These are phyloP conservation scores for Paradoxurus hermaphroditus DNA, from an alignment of 2,113 vertebrate genomes.

Conservation along the genomic window DNA sequence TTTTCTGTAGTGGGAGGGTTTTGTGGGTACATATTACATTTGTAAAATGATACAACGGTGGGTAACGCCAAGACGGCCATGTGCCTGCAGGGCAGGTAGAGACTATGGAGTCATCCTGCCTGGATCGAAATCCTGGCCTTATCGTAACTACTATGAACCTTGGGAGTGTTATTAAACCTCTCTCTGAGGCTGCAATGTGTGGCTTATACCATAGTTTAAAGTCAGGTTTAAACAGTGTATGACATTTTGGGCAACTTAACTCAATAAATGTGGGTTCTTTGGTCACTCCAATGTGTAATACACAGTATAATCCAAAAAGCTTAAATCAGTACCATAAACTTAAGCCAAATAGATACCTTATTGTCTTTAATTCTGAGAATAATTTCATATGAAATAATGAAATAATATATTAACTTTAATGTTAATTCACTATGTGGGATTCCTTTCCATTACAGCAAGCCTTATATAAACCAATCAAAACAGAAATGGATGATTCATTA, in stretches of 20 bases:
- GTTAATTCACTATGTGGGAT: not conserved
- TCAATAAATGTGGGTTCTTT: not conserved
- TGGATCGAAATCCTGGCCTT: not conserved
- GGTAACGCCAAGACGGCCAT: not conserved
- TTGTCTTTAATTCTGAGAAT: not conserved
- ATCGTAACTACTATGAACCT: not conserved
- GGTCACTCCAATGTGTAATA: not conserved
- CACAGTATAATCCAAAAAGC: not conserved
- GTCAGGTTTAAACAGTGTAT: not conserved
- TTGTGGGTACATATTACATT: not conserved
- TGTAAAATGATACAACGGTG: not conserved
- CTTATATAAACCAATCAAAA: slow-evolving; percentile 29
- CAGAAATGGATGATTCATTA: not conserved
- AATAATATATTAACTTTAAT: not conserved
- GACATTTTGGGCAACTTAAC: not conserved
- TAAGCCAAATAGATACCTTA: not conserved
- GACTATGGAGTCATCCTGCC: not conserved
- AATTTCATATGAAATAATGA: slow-evolving; percentile 8
- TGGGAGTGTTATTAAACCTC: not conserved
- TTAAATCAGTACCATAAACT: not conserved
- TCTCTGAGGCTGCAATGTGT: not conserved
- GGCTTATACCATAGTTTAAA: not conserved
- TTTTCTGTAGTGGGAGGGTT: not conserved
- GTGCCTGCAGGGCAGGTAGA: not conserved
- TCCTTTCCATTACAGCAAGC: not conserved